A percentile compares a stretch with the other conserved stretches of the same genome.
phyloP scores from a whole-genome alignment of 2,888 invertebrate genomes.

The Drosophila neoperkinsi region DNA sequence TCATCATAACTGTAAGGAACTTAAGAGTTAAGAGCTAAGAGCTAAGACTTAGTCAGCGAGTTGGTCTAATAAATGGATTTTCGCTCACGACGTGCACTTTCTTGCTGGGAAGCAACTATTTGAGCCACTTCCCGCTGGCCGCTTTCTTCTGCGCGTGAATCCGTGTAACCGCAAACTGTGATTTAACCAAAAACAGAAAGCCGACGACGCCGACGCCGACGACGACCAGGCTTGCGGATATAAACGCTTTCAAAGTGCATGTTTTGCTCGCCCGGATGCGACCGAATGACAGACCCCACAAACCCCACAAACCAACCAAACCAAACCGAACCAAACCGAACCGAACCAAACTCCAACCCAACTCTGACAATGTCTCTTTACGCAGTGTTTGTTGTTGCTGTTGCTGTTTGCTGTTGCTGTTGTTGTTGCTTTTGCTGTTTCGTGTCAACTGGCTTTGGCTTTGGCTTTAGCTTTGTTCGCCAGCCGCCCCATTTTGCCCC shows the following conservation, averaged over 20 bases:
- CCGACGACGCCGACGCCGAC: slow-evolving; percentile 26
- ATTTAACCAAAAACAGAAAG: slow-evolving; percentile 75
- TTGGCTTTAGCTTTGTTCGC: slow-evolving; percentile 65
- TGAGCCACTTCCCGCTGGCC: slow-evolving; percentile 68
- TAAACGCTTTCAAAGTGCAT: slow-evolving; percentile 73
- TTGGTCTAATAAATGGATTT: slow-evolving; percentile 32
- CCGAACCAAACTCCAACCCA: slow-evolving; percentile 48
- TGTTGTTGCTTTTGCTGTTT: slow-evolving; percentile 54
- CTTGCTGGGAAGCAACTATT: slow-evolving; percentile 31
- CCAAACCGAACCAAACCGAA: slow-evolving; percentile 24
- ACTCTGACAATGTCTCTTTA: slow-evolving; percentile 64
- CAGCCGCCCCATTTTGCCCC: slow-evolving; percentile 70
- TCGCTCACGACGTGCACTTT: slow-evolving; percentile 41
- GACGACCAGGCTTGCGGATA: slow-evolving; percentile 65
- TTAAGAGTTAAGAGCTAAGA: slow-evolving; percentile 15
- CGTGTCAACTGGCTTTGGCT: slow-evolving; percentile 70
- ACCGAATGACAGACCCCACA: slow-evolving; percentile 7
- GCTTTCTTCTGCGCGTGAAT: slow-evolving; percentile 79
- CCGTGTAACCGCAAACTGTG: slow-evolving; percentile 78
- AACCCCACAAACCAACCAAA: slow-evolving; percentile 18
- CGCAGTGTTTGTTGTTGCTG: slow-evolving; percentile 57
- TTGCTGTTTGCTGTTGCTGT: slow-evolving; percentile 34
- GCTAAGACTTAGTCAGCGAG: slow-evolving; percentile 3
- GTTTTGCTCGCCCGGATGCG: slow-evolving; percentile 38
- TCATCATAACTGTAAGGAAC: slow-evolving; percentile 62